phyloP scores from a whole-genome alignment of 2,113 vertebrate genomes.

The Sturnus vulgaris region DNA sequence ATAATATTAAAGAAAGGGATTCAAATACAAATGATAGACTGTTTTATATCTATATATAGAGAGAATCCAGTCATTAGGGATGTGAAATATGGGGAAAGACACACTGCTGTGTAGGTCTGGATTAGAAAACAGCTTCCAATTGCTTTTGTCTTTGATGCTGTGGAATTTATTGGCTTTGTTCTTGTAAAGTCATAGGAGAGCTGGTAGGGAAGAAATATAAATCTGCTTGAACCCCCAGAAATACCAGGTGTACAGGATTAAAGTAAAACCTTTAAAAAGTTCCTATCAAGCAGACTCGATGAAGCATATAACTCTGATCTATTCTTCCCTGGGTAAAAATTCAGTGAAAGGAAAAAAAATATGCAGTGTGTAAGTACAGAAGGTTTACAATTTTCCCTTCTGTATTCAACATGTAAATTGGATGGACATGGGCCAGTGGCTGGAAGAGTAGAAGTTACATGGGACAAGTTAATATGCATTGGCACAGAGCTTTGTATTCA shows the following conservation, averaged over 20 bases:
- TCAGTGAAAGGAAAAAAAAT: not conserved
- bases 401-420: constrained; percentile 21
- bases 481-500: not conserved
- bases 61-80: not conserved
- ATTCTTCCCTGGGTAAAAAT: constrained; percentile 9
- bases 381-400: constrained; percentile 14
- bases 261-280: constrained; percentile 4
- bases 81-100: not conserved
- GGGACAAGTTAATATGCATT: constrained; percentile 10
- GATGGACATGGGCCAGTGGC: constrained; percentile 4
- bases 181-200: constrained; percentile 34
- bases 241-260: constrained; percentile 34
- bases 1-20: constrained; percentile 12
- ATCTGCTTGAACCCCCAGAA: constrained; percentile 2
- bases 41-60: not conserved
- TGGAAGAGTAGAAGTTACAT: not conserved
- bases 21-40: constrained; percentile 19
- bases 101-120: not conserved
- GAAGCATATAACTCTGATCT: not conserved
- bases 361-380: not conserved
- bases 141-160: constrained; percentile 15
- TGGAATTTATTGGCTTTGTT: constrained; percentile 39
- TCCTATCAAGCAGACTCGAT: not conserved
- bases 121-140: constrained; percentile 20
- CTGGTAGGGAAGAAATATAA: constrained; percentile 14